A percentile compares a stretch with the other conserved stretches of the same genome.
Evolutionary conservation across 2,797 vertebrate species (phyloP).

Genomic region (Distichodus sexfasciatus): DNA sequence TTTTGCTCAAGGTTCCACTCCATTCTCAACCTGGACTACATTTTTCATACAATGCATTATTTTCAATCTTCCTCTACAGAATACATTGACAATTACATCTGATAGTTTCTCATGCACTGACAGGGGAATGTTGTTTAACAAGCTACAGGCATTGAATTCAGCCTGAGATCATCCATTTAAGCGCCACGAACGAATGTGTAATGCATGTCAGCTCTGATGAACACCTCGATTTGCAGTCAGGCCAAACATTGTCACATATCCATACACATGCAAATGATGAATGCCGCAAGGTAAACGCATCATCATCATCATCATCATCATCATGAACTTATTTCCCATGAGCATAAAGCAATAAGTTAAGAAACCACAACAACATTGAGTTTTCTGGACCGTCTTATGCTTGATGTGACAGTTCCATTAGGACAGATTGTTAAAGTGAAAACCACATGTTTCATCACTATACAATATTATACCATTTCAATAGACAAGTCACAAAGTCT

Average conservation of each 20-base stretch:
- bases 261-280: not conserved
- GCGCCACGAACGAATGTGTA: not conserved
- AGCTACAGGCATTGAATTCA: not conserved
- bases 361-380: not conserved
- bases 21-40: slow-evolving; percentile 13
- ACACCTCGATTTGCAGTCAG: not conserved
- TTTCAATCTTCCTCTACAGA: slow-evolving; percentile 1
- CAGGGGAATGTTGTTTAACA: too few species aligned
- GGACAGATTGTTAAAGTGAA: not conserved
- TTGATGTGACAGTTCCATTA: not conserved
- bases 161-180: not conserved
- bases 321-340: slow-evolving; percentile 3
- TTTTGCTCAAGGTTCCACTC: not conserved
- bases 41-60: slow-evolving; percentile 15
- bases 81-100: not conserved
- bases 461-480: too few species aligned
- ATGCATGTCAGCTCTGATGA: not conserved
- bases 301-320: too few species aligned
- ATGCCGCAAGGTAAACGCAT: not conserved
- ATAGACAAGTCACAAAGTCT: too few species aligned
- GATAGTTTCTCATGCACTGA: too few species aligned
- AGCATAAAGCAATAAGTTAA: not conserved
- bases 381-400: not conserved
- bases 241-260: not conserved
- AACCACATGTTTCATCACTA: too few species aligned